Conservation (phyloP, 2,113 vertebrate genomes). For the Calyptommatus sinebrachiatus region DNA sequence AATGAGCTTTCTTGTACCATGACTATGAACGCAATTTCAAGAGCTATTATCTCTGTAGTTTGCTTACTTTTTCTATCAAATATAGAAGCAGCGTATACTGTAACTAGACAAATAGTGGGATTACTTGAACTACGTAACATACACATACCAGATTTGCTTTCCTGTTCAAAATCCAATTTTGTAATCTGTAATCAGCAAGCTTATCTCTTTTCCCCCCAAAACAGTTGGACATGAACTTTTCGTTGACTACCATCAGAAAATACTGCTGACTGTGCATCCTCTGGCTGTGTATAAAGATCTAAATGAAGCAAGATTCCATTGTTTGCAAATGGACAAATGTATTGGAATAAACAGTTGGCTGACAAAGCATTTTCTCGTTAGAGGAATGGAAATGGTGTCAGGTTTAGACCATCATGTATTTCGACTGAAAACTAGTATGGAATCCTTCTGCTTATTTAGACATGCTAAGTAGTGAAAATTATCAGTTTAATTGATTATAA, state of each 20-base stretch:
- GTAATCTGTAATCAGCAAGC: background rate
- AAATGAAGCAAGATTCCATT: conserved; percentile 26
- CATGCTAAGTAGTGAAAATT: background rate
- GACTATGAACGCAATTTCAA: background rate
- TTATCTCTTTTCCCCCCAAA: conserved; percentile 13
- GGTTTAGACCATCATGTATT: background rate
- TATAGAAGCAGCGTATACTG: conserved; percentile 5
- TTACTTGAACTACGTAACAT: conserved; percentile 22
- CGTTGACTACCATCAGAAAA: conserved; percentile 48
- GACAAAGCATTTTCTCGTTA: conserved; percentile 4
- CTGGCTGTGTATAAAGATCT: conserved; percentile 20
- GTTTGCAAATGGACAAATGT: conserved; percentile 20
- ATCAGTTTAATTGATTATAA: background rate
- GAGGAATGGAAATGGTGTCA: conserved; percentile 29
- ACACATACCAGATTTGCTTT: background rate
- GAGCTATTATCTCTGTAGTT: background rate
- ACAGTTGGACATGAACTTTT: conserved; percentile 33
- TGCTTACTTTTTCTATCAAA: conserved; percentile 42
- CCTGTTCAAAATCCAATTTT: conserved; percentile 2
- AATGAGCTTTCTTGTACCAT: background rate
- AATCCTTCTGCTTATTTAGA: background rate
- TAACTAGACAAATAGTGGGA: no score
- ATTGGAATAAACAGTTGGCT: conserved; percentile 24
- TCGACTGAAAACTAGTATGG: conserved; percentile 32
- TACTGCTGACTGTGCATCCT: conserved; percentile 24